Evolutionary conservation across 2,888 invertebrate genomes (phyloP).

Genomic region (Hemithea aestivaria): DNA sequence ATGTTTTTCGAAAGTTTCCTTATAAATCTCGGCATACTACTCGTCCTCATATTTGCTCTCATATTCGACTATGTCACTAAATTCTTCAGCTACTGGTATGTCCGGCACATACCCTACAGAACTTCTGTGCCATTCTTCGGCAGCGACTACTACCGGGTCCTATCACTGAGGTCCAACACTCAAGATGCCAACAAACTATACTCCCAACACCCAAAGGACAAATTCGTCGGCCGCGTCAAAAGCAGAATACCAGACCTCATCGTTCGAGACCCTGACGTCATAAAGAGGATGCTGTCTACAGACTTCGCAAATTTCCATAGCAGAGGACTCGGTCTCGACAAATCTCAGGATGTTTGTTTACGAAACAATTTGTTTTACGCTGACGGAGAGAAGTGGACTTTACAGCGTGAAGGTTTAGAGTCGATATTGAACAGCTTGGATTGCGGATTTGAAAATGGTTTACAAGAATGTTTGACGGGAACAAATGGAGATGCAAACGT

Average conservation of each 20-base stretch:
- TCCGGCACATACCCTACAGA: conserved; percentile 64
- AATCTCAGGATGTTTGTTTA: conserved; percentile 75
- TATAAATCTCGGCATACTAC: conserved; percentile 52
- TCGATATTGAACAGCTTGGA: conserved; percentile 55
- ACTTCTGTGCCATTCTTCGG: conserved; percentile 60
- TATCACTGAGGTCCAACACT: conserved; percentile 55
- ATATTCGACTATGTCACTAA: conserved; percentile 69
- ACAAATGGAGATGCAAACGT: conserved; percentile 72
- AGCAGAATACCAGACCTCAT: conserved; percentile 69
- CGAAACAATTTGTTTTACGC: conserved; percentile 75
- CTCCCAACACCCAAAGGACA: conserved; percentile 48
- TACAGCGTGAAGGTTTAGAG: conserved; percentile 57
- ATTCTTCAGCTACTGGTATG: conserved; percentile 73
- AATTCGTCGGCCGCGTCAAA: conserved; percentile 62
- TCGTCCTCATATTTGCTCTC: conserved; percentile 53
- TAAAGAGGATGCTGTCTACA: conserved; percentile 67
- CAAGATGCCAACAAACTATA: conserved; percentile 60
- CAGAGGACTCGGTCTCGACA: conserved; percentile 71
- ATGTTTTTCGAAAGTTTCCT: conserved; percentile 74
- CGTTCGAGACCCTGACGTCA: conserved; percentile 63
- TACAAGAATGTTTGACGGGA: conserved; percentile 71
- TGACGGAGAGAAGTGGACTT: conserved; percentile 70
- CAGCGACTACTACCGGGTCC: conserved; percentile 61
- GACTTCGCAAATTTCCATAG: conserved; percentile 72
- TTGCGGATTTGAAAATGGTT: conserved; percentile 50